Conservation (phyloP, 2,797 vertebrate species). For the Tadarida brasiliensis region DNA sequence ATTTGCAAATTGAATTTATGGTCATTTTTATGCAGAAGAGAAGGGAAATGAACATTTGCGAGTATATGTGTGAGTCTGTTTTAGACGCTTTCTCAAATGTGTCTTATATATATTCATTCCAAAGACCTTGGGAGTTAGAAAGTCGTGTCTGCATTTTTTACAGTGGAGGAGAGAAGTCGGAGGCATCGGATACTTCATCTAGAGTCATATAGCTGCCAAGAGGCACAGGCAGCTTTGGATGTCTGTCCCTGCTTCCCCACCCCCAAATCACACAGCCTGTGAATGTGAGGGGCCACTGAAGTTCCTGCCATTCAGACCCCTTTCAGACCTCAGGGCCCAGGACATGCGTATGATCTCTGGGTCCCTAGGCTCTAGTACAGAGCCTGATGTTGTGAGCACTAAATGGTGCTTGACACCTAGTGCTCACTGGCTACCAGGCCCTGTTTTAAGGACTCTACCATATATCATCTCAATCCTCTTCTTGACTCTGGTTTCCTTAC, state of each 20-base stretch:
- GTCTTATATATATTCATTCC: not conserved
- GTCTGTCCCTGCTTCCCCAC: not conserved
- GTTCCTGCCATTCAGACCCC: not conserved
- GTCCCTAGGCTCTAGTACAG: not conserved
- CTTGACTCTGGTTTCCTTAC: not conserved
- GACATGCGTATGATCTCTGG: not conserved
- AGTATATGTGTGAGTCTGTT: not conserved
- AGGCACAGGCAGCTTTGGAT: not conserved
- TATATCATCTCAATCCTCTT: not conserved
- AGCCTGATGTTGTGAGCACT: not conserved
- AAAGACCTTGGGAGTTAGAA: not conserved
- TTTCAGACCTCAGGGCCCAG: not conserved
- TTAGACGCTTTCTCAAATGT: not conserved
- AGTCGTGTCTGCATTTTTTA: not conserved
- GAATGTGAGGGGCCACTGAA: not conserved
- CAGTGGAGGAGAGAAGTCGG: not conserved
- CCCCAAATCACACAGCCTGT: not conserved
- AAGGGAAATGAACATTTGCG: not conserved
- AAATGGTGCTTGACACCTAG: not conserved
- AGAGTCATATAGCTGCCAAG: not conserved
- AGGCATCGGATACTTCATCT: not conserved
- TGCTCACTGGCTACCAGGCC: not conserved
- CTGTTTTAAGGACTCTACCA: not conserved
- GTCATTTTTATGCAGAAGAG: not conserved
- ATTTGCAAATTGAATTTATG: slow-evolving; percentile 29